Evolutionary conservation across 2,113 vertebrate genomes (phyloP), one percentile per base, ranked within the genome.

Genomic region (Arvicanthis niloticus): DNA sequence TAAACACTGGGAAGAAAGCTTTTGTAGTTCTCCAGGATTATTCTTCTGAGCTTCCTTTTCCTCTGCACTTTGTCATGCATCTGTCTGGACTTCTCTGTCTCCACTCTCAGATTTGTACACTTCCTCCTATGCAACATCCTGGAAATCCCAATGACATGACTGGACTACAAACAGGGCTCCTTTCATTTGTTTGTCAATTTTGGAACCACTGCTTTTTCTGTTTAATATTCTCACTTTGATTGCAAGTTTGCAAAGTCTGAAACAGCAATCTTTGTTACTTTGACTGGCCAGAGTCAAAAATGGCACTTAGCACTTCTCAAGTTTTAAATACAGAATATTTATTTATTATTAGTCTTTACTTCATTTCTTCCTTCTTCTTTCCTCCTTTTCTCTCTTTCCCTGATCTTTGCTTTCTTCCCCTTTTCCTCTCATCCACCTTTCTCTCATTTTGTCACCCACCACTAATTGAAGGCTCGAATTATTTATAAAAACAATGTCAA

Each of bases 101-200:
- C 11, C 29, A 40, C 2, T 37, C 68, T 88, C 45, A 72, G 17
- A 37, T 19, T 29, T 37, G 9, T 45, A 13, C 4, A 2, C 15
- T 8, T 31, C 15, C 16, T 31, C 60, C 16, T 31, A 7, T 4
- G 13, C 7, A 45, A 65, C 58, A 65, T 16, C 5, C 15, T 62
- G 7, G 16, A 87, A 22, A 1, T 6, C 29, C n/a, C 10, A 37
- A 5, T 21, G 45, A 24, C 26, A n/a, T 53, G 34, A 3, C 34
- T 31, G 7, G 40, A 29, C 40, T 31, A 9, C 1, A 1, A 4
- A 16, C 1, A 5, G 11, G 21, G 3, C 24, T 40, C 67, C 22
- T 51, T 34, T 70, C 34, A 37, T 51, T 51, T 87, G 42, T 51
- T 37, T 87, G 84, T 8, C 45, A 22, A 48, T 51, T 67, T 68